Conservation (phyloP, 2,113 vertebrate genomes). For the Paradoxurus hermaphroditus region DNA sequence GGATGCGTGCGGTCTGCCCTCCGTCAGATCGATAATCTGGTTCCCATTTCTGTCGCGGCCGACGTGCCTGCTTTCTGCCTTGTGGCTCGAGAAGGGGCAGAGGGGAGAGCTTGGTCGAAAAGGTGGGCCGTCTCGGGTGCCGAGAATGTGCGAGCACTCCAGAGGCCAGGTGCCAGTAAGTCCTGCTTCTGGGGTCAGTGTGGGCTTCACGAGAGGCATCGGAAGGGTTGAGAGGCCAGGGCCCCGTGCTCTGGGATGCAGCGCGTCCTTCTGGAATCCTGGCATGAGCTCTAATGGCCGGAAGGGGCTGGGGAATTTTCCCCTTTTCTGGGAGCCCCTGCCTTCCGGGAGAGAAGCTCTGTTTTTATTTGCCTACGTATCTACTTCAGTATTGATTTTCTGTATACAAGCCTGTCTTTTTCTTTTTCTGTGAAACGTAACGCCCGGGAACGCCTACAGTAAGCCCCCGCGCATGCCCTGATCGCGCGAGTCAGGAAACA, state of each 20-base stretch:
- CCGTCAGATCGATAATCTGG: neutral
- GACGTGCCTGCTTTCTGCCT: neutral
- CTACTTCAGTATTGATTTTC: neutral
- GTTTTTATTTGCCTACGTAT: neutral
- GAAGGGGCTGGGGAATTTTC: neutral
- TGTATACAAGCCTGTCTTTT: neutral
- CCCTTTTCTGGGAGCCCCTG: neutral
- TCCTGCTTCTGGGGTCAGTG: neutral
- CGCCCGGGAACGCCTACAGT: too few relatives aligned
- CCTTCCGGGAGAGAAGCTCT: neutral
- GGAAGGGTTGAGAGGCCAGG: neutral
- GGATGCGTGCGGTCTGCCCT: neutral
- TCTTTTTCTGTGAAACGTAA: neutral
- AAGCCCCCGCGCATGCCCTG: neutral
- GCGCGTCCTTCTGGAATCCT: neutral
- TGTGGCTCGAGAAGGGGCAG: neutral
- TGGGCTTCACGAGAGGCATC: neutral
- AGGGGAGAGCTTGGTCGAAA: neutral
- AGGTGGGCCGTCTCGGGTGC: neutral
- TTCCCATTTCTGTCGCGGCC: neutral
- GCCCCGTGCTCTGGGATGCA: accelerated
- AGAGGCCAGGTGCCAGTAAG: neutral
- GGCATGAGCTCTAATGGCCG: neutral
- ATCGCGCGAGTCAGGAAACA: neutral
- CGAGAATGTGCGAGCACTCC: neutral